Evolutionary conservation across 2,113 vertebrate genomes (phyloP).

Genomic region (Deroptyus accipitrinus): DNA sequence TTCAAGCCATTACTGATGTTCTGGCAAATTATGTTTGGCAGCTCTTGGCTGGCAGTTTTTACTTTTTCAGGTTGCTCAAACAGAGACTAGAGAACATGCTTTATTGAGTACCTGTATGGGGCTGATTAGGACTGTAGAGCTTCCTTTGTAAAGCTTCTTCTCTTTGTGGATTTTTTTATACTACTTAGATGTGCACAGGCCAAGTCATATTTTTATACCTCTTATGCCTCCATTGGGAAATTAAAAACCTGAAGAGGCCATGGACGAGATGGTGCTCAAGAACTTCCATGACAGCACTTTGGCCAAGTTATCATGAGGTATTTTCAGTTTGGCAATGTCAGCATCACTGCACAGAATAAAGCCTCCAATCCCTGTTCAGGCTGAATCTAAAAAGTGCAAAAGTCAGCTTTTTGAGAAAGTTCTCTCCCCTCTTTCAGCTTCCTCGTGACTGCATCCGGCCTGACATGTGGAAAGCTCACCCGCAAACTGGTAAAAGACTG

Average conservation of each 20-base stretch:
- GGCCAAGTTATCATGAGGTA: background rate
- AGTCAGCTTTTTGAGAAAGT: background rate
- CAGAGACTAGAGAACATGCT: background rate
- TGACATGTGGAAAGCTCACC: background rate
- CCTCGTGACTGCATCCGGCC: background rate
- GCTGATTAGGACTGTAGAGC: background rate
- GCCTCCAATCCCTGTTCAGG: background rate
- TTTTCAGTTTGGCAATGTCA: background rate
- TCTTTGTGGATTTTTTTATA: background rate
- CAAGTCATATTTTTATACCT: background rate
- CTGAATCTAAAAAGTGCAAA: background rate
- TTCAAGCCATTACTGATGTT: background rate
- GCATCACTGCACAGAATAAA: background rate
- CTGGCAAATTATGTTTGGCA: background rate
- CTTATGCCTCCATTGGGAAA: background rate
- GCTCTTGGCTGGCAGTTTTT: background rate
- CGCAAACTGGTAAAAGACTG: background rate
- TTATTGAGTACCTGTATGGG: background rate
- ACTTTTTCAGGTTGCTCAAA: background rate
- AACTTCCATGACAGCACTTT: background rate
- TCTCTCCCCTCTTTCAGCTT: background rate
- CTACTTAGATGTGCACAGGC: background rate
- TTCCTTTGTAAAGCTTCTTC: background rate
- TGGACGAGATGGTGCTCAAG: rapidly evolving
- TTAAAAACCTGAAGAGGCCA: background rate